These are phyloP conservation scores for Thalassarche chlororhynchos DNA, from an alignment of 2,113 vertebrate species.

Conservation along the genomic window DNA sequence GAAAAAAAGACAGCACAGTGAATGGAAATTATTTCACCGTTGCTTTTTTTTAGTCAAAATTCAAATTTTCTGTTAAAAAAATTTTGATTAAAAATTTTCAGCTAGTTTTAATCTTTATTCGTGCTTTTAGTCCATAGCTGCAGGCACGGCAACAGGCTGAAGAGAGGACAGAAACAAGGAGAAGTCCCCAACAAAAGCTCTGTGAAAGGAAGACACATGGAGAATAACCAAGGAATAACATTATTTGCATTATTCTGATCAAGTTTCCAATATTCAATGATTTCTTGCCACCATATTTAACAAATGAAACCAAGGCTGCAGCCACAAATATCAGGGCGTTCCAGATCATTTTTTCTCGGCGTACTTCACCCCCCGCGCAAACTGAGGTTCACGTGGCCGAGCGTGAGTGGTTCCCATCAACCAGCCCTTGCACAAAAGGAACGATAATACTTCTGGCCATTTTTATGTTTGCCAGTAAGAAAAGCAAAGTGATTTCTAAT, in stretches of 20 bases:
- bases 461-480: not conserved
- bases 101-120: not conserved
- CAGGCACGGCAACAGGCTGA: not conserved
- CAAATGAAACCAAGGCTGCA: not conserved
- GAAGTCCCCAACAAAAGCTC: not conserved
- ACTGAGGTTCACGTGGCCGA: fast-evolving
- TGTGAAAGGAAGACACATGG: not conserved
- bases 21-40: not conserved
- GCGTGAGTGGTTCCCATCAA: not conserved
- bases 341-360: fast-evolving
- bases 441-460: not conserved
- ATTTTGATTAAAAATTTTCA: not conserved
- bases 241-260: not conserved
- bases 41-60: not conserved
- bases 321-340: not conserved
- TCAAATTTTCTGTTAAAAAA: not conserved
- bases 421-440: not conserved
- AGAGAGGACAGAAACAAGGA: not conserved
- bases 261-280: not conserved
- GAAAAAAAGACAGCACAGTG: not conserved
- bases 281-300: not conserved
- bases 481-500: not conserved
- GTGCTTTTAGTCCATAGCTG: not conserved
- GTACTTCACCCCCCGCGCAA: not conserved
- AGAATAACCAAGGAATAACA: not conserved